Evolutionary conservation across 2,888 invertebrate genomes (phyloP), one percentile per base, ranked within the genome.

Genomic region (Asteroscopus sphinx): DNA sequence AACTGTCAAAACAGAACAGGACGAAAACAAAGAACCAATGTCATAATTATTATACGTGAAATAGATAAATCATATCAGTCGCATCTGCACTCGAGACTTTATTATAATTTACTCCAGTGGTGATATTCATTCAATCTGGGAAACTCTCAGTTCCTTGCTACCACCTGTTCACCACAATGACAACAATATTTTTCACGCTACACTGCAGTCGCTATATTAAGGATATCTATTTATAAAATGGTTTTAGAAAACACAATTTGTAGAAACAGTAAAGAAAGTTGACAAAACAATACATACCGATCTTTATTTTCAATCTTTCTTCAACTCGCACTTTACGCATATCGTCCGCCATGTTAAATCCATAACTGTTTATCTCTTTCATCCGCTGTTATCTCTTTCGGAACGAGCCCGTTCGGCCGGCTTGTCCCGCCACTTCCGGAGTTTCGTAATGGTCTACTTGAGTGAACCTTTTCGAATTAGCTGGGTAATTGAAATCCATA

Each of bases 221-320:
- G 37, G 41, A 35, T 53, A 57, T 32, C 54, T 26, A 54, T 51
- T 42, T 42, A 12, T 39, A 46, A 48, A 65, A 51, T 45, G 12
- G 66, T 51, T 60, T 54, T 33, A 45, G 15, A 67, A 68, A 37
- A 36, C 21, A 26, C 52, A 59, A 55, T 62, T 44, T 26, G 37
- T 40, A 48, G 40, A 61, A 57, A 64, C 47, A 54, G 37, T 65
- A 64, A 61, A 47, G 46, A 69, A 73, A 63, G 69, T 67, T 54
- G 37, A 56, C 66, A 74, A 83, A 84, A 81, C 77, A 82, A 83
- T 91, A 96, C 97, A 95, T 96, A 98, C 98, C 98, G 93, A 98
- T 98, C 96, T 98, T 98, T 91, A 98, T 97, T 96, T 97, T 97
- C 94, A 98, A 96, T 95, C 97, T 97, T 96, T 98, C 98, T 95